phyloP scores from a whole-genome alignment of 2,797 vertebrate genomes.

The Eremophila alpestris region DNA sequence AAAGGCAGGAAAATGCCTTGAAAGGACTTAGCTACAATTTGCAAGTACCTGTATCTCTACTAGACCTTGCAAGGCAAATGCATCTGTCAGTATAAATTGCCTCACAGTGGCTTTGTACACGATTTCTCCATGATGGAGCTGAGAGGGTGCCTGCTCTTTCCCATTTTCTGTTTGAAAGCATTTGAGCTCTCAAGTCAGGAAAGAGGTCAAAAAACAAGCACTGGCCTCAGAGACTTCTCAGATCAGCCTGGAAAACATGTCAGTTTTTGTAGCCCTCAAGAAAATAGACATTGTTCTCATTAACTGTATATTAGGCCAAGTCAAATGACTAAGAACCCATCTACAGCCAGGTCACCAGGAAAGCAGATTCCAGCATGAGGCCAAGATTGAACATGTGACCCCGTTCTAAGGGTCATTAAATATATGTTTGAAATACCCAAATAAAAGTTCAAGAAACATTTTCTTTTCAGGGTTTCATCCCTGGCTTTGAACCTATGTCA shows the following conservation, averaged over 20 bases:
- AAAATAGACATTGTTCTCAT: not conserved
- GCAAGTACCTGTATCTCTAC: not conserved
- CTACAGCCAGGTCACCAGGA: not conserved
- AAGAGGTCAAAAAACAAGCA: not conserved
- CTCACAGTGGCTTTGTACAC: not conserved
- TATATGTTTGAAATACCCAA: not conserved
- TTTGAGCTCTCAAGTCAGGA: not conserved
- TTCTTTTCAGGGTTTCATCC: not conserved
- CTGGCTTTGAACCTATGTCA: not conserved
- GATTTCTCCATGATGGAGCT: not conserved
- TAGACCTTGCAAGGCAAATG: not conserved
- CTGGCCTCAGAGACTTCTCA: not conserved
- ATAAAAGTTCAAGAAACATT: not conserved
- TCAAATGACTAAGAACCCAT: not conserved
- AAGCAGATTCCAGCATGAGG: not conserved
- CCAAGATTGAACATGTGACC: not conserved
- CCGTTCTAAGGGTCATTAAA: not conserved
- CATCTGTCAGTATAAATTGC: not conserved
- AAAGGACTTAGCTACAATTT: not conserved
- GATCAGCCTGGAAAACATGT: not conserved
- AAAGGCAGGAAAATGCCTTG: not conserved
- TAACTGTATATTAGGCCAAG: not conserved
- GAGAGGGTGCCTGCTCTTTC: not conserved
- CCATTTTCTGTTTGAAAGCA: not conserved
- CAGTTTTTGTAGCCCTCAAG: not conserved